A percentile compares a stretch with the other conserved stretches of the same genome.
These are phyloP conservation scores for Eulacestoma nigropectus DNA, from an alignment of 2,113 vertebrate species.

Conservation along the genomic window DNA sequence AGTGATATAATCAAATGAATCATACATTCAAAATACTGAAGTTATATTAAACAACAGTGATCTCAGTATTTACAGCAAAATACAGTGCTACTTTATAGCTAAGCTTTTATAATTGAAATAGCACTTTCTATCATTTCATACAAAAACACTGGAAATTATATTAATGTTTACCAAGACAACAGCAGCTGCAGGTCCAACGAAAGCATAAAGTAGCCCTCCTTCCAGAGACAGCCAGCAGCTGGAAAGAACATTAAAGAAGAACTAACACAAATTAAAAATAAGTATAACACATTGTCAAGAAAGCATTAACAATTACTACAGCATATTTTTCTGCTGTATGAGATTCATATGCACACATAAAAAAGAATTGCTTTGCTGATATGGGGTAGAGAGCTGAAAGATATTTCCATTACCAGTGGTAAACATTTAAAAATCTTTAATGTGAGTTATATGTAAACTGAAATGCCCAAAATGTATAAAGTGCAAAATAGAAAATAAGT, in stretches of 20 bases:
- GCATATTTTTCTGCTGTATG: constrained; percentile 24
- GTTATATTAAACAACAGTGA: background rate
- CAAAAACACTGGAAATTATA: constrained; percentile 13
- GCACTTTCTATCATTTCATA: background rate
- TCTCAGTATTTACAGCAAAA: background rate
- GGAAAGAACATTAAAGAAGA: constrained; percentile 73
- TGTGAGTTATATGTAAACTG: background rate
- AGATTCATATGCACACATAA: constrained; percentile 42
- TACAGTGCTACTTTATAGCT: background rate
- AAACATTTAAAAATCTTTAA: background rate
- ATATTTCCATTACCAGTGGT: background rate
- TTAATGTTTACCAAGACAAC: constrained; percentile 90
- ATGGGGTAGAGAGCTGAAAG: background rate
- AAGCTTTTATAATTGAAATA: background rate
- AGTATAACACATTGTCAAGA: constrained; percentile 27
- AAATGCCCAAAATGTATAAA: background rate
- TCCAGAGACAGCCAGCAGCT: constrained; percentile 99
- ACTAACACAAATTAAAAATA: constrained; percentile 80
- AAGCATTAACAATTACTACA: constrained; percentile 18
- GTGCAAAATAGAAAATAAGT: background rate
- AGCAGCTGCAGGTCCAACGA: constrained; percentile 96
- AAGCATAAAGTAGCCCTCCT: constrained; percentile 96
- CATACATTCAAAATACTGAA: background rate
- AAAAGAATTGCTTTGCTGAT: background rate
- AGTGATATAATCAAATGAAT: background rate